Percentiles rank a stretch among this genome's conserved stretches.
Conservation (phyloP, 2,797 vertebrate species). For the Crenuchus spilurus region DNA sequence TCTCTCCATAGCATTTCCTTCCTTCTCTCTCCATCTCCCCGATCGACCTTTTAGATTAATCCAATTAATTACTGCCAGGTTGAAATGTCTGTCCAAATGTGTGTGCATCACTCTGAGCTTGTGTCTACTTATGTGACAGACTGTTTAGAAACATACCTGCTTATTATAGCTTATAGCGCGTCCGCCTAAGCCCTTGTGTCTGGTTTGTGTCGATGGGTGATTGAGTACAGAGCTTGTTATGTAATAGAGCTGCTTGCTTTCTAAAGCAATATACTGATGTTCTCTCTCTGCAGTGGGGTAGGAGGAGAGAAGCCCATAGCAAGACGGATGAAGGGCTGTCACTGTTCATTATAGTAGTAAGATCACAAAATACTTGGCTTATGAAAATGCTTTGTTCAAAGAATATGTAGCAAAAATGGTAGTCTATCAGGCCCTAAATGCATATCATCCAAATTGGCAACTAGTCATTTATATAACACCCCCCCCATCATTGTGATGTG, state of each 20-base stretch:
- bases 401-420: neutral
- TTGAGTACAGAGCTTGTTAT: constrained; percentile 14
- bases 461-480: no score
- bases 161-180: neutral
- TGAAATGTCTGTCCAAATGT: neutral
- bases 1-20: neutral
- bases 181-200: constrained; percentile 6
- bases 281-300: neutral
- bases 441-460: no score
- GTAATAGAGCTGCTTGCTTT: constrained; percentile 8
- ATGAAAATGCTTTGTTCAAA: neutral
- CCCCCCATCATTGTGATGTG: no score
- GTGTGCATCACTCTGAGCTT: neutral
- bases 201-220: constrained; percentile 8
- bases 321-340: neutral
- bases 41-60: constrained; percentile 21
- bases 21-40: neutral
- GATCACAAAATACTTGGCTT: neutral
- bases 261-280: neutral
- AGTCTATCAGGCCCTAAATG: no score
- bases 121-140: neutral
- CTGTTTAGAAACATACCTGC: neutral
- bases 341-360: neutral
- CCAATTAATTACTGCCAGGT: neutral
- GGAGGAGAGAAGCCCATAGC: neutral